phyloP scores from a whole-genome alignment of 2,888 invertebrate genomes.

The Blomia tropicalis region DNA sequence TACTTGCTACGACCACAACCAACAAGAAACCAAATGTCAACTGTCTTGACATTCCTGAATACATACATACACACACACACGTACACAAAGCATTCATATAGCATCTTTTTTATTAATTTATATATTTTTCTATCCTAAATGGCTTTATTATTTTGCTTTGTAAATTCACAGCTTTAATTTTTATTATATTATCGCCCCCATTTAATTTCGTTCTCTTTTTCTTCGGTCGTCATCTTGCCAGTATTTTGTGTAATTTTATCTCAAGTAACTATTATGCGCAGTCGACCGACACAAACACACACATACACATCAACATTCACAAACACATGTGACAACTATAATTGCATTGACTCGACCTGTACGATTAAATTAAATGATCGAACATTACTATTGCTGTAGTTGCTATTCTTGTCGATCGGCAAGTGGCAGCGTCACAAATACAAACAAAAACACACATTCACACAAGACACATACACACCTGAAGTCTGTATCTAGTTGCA shows the following conservation, averaged over 20 bases:
- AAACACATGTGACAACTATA: no score
- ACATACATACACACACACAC: conserved; percentile 12
- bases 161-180: conserved; percentile 7
- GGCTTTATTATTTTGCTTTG: not conserved
- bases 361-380: no score
- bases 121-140: conserved; percentile 9
- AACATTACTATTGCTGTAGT: no score
- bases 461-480: no score
- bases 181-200: not conserved
- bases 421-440: no score
- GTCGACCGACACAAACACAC: conserved; percentile 9
- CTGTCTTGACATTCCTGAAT: not conserved
- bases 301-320: conserved; percentile 15
- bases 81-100: not conserved
- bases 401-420: no score
- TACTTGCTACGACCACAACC: not conserved
- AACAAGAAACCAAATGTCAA: not conserved
- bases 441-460: no score
- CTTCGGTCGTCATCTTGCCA: no score
- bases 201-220: conserved; percentile 5
- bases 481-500: no score
- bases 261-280: not conserved
- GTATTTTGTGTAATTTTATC: not conserved
- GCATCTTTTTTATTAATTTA: conserved; percentile 5
- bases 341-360: no score